phyloP scores from a whole-genome alignment of 30 jellyfish, hydroid and myxozoan genomes.

The Clytia hemisphaerica region DNA sequence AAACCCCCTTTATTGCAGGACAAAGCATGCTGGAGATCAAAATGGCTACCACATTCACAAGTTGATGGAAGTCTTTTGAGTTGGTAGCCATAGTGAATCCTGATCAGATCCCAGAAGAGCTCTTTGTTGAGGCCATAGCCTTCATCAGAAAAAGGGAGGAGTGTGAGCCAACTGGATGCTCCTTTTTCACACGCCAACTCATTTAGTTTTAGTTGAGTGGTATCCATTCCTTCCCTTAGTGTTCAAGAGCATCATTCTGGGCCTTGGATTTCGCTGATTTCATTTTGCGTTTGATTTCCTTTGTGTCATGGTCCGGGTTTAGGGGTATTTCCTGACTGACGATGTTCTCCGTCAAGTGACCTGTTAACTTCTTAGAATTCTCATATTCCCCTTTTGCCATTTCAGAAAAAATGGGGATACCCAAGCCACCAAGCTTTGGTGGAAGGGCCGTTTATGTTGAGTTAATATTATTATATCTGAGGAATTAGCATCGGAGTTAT shows the following conservation, averaged over 20 bases:
- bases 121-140: too few relatives aligned
- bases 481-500: too few relatives aligned
- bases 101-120: too few relatives aligned
- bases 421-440: too few relatives aligned
- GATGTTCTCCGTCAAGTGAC: conserved; percentile 1
- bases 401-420: too few relatives aligned
- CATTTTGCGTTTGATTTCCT: not conserved
- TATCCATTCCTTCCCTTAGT: conserved; percentile 10
- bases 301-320: conserved; percentile 17
- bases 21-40: conserved; percentile 5
- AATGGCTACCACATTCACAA: conserved; percentile 22
- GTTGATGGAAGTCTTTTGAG: conserved; percentile 10
- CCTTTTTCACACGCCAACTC: too few relatives aligned
- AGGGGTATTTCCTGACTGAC: conserved; percentile 4
- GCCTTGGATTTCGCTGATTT: conserved; percentile 11
- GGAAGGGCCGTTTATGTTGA: too few relatives aligned
- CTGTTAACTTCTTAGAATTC: not conserved
- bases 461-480: too few relatives aligned
- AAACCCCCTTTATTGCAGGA: conserved; percentile 22
- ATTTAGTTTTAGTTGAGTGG: too few relatives aligned
- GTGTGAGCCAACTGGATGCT: too few relatives aligned
- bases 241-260: conserved; percentile 6
- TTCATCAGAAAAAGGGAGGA: too few relatives aligned
- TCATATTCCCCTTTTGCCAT: conserved; percentile 11
- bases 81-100: too few relatives aligned